Evolutionary conservation across 2,113 vertebrate species (phyloP).

Genomic region (Coptodon bakossiorum): DNA sequence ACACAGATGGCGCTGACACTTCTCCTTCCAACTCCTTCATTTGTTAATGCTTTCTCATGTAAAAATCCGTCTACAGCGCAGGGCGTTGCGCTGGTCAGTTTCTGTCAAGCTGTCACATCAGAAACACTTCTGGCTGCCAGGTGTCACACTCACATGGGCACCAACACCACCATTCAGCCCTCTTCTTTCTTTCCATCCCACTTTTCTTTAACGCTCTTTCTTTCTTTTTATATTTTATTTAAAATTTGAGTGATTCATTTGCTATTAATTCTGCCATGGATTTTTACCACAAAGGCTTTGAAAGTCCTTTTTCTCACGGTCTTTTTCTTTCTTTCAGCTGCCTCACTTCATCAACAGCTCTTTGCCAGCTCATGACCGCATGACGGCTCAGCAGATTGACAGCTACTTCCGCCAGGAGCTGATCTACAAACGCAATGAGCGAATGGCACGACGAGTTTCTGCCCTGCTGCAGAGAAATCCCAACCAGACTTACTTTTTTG

Average conservation of each 20-base stretch:
- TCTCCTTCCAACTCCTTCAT: neutral
- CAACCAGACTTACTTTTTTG: constrained; percentile 93
- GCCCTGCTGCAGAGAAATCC: constrained; percentile 81
- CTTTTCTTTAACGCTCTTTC: neutral
- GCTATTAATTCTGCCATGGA: neutral
- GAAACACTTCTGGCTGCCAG: neutral
- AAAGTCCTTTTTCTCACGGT: neutral
- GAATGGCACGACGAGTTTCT: constrained; percentile 92
- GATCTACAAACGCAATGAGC: constrained; percentile 97
- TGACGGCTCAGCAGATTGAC: constrained; percentile 92
- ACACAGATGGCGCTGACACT: neutral
- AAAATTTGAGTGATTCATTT: neutral
- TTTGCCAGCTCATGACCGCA: constrained; percentile 85
- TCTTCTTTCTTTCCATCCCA: neutral
- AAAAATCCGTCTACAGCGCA: neutral
- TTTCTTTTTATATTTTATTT: neutral
- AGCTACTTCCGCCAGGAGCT: constrained; percentile 98
- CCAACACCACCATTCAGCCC: neutral
- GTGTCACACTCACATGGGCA: constrained; percentile 1
- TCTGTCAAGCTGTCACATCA: neutral
- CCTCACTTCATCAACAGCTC: constrained; percentile 97
- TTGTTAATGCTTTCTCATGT: neutral
- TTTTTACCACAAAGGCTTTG: neutral
- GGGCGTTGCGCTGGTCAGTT: neutral
- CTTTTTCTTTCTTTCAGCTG: constrained; percentile 68